Evolutionary conservation across 2,797 vertebrate species (phyloP).

Genomic region (Rhinophrynus dorsalis): DNA sequence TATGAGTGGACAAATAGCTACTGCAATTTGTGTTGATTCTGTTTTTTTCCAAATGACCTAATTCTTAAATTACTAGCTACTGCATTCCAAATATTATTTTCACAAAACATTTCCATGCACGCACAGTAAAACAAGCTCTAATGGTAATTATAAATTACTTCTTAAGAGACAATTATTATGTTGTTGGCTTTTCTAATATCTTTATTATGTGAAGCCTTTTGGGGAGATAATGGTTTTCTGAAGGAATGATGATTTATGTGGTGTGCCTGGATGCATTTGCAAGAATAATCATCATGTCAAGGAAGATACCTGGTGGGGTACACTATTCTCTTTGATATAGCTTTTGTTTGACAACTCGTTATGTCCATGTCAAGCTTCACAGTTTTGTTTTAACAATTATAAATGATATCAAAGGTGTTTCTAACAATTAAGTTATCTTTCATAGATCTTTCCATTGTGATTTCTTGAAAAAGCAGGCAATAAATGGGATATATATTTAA

Average conservation of each 20-base stretch:
- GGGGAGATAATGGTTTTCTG: too few relatives aligned
- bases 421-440: neutral
- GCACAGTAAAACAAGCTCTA: neutral
- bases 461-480: neutral
- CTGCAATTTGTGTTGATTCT: neutral
- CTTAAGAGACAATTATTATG: too few relatives aligned
- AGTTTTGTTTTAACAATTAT: neutral
- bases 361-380: too few relatives aligned
- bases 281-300: too few relatives aligned
- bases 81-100: neutral
- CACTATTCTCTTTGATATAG: too few relatives aligned
- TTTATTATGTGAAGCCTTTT: too few relatives aligned
- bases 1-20: neutral
- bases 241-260: too few relatives aligned
- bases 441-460: neutral
- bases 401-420: neutral
- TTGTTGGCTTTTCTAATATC: too few relatives aligned
- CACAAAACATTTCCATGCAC: neutral
- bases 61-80: neutral
- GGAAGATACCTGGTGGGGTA: too few relatives aligned
- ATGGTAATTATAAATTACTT: neutral
- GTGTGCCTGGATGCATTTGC: too few relatives aligned
- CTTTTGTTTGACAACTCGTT: too few relatives aligned
- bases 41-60: neutral
- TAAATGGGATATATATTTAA: neutral